A percentile compares a stretch with the other conserved stretches of the same genome.
Conservation (phyloP, 2,888 invertebrate species). For the Thyatira batis region DNA sequence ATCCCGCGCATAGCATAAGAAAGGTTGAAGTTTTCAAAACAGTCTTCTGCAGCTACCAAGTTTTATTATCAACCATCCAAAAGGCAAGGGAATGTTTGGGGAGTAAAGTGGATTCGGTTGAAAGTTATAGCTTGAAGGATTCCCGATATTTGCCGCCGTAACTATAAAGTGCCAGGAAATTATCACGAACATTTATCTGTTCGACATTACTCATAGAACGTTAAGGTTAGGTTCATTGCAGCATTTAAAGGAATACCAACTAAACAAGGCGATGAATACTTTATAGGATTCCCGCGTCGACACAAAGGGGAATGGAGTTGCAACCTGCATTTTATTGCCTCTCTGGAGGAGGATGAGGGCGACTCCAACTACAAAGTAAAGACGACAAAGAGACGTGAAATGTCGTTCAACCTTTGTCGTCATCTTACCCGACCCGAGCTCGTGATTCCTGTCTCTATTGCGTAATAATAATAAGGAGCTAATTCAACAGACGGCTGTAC, state of each 20-base stretch:
- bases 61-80: background rate
- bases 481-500: background rate
- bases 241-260: constrained; percentile 25
- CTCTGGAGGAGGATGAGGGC: constrained; percentile 17
- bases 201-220: background rate
- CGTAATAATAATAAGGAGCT: constrained; percentile 22
- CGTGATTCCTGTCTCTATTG: constrained; percentile 10
- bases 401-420: constrained; percentile 34
- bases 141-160: background rate
- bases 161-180: background rate
- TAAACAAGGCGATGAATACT: constrained; percentile 38
- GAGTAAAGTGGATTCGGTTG: background rate
- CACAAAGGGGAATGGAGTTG: constrained; percentile 27
- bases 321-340: constrained; percentile 30
- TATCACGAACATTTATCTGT: background rate
- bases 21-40: background rate
- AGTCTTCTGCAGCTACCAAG: background rate
- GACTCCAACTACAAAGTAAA: constrained; percentile 12
- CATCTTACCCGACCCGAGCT: constrained; percentile 6
- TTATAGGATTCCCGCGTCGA: constrained; percentile 30
- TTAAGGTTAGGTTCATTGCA: background rate
- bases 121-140: background rate
- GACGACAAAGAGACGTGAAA: constrained; percentile 32
- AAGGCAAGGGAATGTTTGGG: background rate
- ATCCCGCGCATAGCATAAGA: background rate